Percentiles rank a stretch among this genome's conserved stretches.
phyloP scores from a whole-genome alignment of 2,113 vertebrate species.

The Epinephelus fuscoguttatus region DNA sequence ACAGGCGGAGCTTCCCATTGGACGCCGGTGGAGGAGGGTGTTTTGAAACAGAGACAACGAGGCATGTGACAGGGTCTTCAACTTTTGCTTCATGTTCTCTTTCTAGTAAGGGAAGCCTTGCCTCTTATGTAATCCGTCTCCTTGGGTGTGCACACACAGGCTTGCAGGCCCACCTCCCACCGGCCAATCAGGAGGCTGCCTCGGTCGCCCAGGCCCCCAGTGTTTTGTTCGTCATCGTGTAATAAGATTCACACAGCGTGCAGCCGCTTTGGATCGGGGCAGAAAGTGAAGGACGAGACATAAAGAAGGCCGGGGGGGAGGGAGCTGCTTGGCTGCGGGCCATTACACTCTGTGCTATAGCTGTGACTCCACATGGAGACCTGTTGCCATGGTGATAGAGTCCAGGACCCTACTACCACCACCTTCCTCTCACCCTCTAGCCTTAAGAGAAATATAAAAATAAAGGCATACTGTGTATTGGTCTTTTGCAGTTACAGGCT shows the following conservation, averaged over 20 bases:
- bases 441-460: not conserved
- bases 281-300: conserved; percentile 23
- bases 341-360: conserved; percentile 62
- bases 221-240: conserved; percentile 58
- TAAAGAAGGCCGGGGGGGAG: not conserved
- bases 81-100: not conserved
- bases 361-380: conserved; percentile 52
- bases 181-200: conserved; percentile 60
- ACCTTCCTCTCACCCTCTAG: not conserved
- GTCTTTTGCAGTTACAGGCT: not conserved
- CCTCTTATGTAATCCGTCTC: conserved; percentile 72
- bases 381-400: conserved; percentile 64
- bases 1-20: conserved; percentile 10
- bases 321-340: conserved; percentile 14
- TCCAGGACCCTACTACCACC: conserved; percentile 8
- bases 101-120: conserved; percentile 12
- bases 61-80: not conserved
- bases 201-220: not conserved
- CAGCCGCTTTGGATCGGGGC: conserved; percentile 11
- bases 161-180: conserved; percentile 17
- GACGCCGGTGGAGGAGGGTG: not conserved
- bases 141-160: conserved; percentile 32
- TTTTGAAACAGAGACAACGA: conserved; percentile 39
- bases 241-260: conserved; percentile 51
- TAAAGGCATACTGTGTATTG: not conserved